phyloP scores from a whole-genome alignment of 2,888 invertebrate genomes.

The Selenia dentaria region DNA sequence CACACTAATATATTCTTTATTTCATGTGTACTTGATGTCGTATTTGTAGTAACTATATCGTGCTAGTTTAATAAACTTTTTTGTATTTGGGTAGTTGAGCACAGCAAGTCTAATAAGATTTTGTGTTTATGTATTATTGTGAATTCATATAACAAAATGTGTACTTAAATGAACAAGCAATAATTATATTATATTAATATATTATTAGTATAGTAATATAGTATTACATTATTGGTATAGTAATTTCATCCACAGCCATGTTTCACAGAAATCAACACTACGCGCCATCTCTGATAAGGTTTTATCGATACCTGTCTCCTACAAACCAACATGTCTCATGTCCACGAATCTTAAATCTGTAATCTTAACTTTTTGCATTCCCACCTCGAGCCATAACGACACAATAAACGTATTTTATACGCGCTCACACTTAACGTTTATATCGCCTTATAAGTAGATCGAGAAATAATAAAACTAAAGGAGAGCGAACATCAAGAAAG shows the following conservation, averaged over 20 bases:
- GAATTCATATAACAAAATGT: too few species aligned
- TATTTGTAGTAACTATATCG: too few species aligned
- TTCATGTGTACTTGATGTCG: too few species aligned
- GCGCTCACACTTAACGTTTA: slow-evolving; percentile 80
- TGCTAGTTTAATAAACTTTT: too few species aligned
- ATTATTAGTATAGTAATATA: too few species aligned
- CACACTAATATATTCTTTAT: too few species aligned
- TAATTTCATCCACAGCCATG: neutral
- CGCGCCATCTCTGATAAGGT: slow-evolving; percentile 61
- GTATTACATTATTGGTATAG: too few species aligned
- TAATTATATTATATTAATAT: too few species aligned
- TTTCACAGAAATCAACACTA: slow-evolving; percentile 11
- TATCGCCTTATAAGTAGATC: slow-evolving; percentile 84
- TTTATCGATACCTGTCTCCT: slow-evolving; percentile 55
- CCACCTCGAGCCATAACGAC: slow-evolving; percentile 65
- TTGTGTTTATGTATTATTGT: too few species aligned
- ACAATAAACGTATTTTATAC: slow-evolving; percentile 82
- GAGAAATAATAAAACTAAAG: slow-evolving; percentile 83
- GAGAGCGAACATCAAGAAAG: slow-evolving; percentile 81
- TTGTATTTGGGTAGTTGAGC: too few species aligned
- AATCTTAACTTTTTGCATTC: slow-evolving; percentile 79
- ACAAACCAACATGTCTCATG: slow-evolving; percentile 54
- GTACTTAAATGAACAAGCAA: too few species aligned
- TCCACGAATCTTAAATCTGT: slow-evolving; percentile 70
- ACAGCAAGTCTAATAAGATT: too few species aligned